Percentiles rank a stretch among this genome's conserved stretches.
Evolutionary conservation across 2,113 vertebrate genomes (phyloP).

Genomic region (Empidonax traillii): DNA sequence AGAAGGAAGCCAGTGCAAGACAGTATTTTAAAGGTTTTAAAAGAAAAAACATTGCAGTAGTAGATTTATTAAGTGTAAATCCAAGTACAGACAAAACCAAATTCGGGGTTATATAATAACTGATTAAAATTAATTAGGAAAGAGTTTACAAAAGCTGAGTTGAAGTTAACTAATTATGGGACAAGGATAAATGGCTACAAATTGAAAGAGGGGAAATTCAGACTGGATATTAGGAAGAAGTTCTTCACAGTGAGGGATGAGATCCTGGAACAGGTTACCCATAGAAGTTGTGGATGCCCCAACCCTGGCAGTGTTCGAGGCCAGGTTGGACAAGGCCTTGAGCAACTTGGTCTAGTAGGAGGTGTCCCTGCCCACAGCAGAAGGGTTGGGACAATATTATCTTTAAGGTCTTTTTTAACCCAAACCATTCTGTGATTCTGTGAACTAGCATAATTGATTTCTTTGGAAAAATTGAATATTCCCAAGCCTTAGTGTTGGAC

Average conservation of each 20-base stretch:
- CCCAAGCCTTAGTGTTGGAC: neutral
- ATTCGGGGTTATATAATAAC: neutral
- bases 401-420: neutral
- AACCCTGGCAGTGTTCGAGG: neutral
- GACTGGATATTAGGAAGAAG: neutral
- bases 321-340: neutral
- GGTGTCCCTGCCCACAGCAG: neutral
- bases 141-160: neutral
- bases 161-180: neutral
- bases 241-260: neutral
- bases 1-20: neutral
- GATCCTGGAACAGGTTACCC: neutral
- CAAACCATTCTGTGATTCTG: neutral
- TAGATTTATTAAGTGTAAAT: neutral
- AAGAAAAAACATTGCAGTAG: neutral
- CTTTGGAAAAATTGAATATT: neutral
- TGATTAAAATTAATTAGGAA: neutral
- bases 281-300: neutral
- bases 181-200: neutral
- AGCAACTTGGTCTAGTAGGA: neutral
- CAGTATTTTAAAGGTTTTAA: neutral
- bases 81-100: neutral
- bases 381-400: neutral
- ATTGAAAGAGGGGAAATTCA: neutral
- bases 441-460: neutral